Conservation (phyloP, 2,888 invertebrate genomes). For the Hemithea aestivaria region DNA sequence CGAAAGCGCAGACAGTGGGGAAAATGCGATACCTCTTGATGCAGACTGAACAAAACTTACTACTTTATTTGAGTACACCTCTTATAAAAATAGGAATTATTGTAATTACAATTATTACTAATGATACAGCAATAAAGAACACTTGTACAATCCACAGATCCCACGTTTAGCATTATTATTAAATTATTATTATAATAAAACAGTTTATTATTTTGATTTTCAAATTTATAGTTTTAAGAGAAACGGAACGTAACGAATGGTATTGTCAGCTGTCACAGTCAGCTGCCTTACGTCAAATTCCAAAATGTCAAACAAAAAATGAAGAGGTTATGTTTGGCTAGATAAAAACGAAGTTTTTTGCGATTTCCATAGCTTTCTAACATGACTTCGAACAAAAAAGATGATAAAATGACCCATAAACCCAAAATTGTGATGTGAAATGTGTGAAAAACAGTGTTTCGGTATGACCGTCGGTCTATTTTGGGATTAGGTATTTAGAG, state of each 20-base stretch:
- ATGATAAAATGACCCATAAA: slow-evolving; percentile 18
- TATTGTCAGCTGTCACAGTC: slow-evolving; percentile 19
- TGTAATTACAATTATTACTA: too few relatives aligned
- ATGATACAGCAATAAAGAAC: too few relatives aligned
- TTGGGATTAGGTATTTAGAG: slow-evolving; percentile 62
- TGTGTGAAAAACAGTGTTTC: slow-evolving; percentile 29
- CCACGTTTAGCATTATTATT: too few relatives aligned
- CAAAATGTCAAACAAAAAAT: slow-evolving; percentile 37
- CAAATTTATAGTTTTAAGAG: neutral
- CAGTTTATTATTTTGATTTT: too few relatives aligned
- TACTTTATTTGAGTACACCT: too few relatives aligned
- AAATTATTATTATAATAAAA: too few relatives aligned
- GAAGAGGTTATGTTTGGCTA: slow-evolving; percentile 57
- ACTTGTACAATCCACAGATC: too few relatives aligned
- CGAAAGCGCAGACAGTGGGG: slow-evolving; percentile 60
- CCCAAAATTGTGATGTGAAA: slow-evolving; percentile 26
- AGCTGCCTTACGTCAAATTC: slow-evolving; percentile 30
- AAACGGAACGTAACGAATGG: slow-evolving; percentile 6
- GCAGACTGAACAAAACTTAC: slow-evolving; percentile 18
- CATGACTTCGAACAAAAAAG: slow-evolving; percentile 23
- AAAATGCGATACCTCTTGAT: slow-evolving; percentile 55
- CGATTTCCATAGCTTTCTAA: slow-evolving; percentile 28
- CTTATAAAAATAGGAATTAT: too few relatives aligned
- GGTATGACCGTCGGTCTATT: slow-evolving; percentile 62
- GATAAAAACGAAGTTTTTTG: slow-evolving; percentile 38